Evolutionary conservation across 2,113 vertebrate species (phyloP), one percentile per base, ranked within the genome.

Genomic region (Callocephalon fimbriatum): DNA sequence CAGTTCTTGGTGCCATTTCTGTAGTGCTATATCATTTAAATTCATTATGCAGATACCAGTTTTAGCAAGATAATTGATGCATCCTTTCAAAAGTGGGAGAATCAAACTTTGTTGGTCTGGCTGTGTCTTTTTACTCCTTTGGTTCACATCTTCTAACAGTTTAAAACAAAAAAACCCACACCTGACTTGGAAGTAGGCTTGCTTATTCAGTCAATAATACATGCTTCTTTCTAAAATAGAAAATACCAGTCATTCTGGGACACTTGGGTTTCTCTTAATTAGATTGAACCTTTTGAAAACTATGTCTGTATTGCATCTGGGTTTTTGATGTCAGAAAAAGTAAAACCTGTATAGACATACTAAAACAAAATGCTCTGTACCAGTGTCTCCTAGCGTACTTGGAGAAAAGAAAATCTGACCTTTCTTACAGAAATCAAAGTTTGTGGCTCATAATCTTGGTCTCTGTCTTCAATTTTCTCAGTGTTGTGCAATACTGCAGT

Each of bases 401-500:
- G 37, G 40, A 63, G 2, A 59, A 83, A 86, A 76, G 47, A 78
- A 70, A 87, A 74, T 47, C 58, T 68, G 89, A 85, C 51, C 56
- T 61, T 61, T 88, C 51, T 78, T 81, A 40, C 40, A 61, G 71
- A 92, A 67, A 78, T 85, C 65, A 27, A 71, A 90, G 53, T 22
- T 23, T 71, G 66, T 47, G 26, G 66, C 37, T 90, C 71, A 48
- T 75, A 67, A 22, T 35, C 29, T 29, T 58, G 31, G 70, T 81
- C 38, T 88, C 91, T 95, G 91, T 88, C 70, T 95, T 95, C 82
- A 95, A 2, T 95, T 94, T 96, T 86, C 74, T 68, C 38, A 31
- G 19, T 44, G 48, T 85, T 95, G 85, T 86, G 88, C 62, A 95
- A 90, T 61, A 31, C 12, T 73, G 25, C 31, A 45, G 18, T 70